Percentiles rank a stretch among this genome's conserved stretches.
Conservation (phyloP, 2,113 vertebrate genomes). For the Oenanthe oenanthe region DNA sequence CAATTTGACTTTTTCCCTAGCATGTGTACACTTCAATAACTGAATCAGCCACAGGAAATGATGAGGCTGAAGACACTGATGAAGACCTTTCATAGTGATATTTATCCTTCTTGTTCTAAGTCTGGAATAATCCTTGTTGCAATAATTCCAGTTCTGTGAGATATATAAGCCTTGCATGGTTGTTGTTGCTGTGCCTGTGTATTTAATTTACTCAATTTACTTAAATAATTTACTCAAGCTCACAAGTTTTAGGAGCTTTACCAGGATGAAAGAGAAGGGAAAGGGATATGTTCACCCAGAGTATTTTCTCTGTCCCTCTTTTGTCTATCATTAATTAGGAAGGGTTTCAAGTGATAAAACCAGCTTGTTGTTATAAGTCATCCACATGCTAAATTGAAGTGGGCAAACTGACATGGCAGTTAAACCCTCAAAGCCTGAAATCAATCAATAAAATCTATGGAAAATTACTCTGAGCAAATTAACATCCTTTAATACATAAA, state of each 20-base stretch:
- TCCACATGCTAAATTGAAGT: constrained; percentile 63
- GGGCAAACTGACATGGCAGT: constrained; percentile 38
- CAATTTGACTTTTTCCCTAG: not conserved
- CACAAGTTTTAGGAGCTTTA: constrained; percentile 11
- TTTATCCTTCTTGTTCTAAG: not conserved
- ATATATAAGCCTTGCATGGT: not conserved
- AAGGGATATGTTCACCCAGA: not conserved
- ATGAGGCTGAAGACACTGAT: not conserved
- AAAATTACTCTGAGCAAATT: constrained; percentile 55
- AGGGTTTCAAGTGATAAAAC: constrained; percentile 52
- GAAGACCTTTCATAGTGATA: not conserved
- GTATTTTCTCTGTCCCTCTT: constrained; percentile 23
- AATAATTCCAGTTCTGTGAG: not conserved
- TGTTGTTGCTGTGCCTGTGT: not conserved
- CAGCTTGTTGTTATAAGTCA: constrained; percentile 51
- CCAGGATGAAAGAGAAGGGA: not conserved
- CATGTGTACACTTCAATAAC: not conserved
- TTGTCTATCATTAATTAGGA: constrained; percentile 65
- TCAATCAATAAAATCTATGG: constrained; percentile 66
- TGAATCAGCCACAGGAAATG: not conserved
- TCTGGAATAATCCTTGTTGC: not conserved
- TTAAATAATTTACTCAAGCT: not conserved
- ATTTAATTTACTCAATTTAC: not conserved
- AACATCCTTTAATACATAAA: constrained; percentile 32
- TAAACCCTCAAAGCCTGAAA: constrained; percentile 54